Evolutionary conservation across 2,888 invertebrate genomes (phyloP).

Genomic region (Gymnocheta viridis): DNA sequence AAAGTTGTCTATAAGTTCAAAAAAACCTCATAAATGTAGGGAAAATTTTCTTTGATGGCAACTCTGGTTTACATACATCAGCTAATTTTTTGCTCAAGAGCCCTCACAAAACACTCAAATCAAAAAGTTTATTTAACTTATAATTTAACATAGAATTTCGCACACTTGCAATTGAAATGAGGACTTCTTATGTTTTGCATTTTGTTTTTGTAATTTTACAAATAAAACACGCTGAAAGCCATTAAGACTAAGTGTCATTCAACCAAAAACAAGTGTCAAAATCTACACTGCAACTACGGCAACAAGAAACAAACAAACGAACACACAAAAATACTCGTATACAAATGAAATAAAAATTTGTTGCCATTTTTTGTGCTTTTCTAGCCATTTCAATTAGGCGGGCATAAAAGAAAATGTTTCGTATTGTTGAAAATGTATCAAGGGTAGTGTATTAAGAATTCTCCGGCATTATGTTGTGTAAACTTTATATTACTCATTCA

Average conservation of each 20-base stretch:
- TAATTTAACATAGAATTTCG: slow-evolving; percentile 21
- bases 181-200: slow-evolving; percentile 39
- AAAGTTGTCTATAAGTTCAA: too few relatives aligned
- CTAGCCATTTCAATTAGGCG: slow-evolving; percentile 36
- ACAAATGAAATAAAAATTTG: slow-evolving; percentile 17
- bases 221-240: slow-evolving; percentile 17
- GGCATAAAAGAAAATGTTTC: background rate
- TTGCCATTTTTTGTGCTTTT: slow-evolving; percentile 21
- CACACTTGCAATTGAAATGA: slow-evolving; percentile 36
- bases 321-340: background rate
- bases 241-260: slow-evolving; percentile 60
- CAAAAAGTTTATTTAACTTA: slow-evolving; percentile 33
- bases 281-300: slow-evolving; percentile 41
- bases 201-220: slow-evolving; percentile 19
- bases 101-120: slow-evolving; percentile 25
- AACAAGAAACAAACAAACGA: slow-evolving; percentile 12
- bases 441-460: too few relatives aligned
- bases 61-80: background rate
- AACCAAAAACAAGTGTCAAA: slow-evolving; percentile 58
- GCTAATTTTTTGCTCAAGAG: background rate
- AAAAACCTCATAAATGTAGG: too few relatives aligned
- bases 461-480: too few relatives aligned
- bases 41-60: too few relatives aligned
- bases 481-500: too few relatives aligned
- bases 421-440: background rate